phyloP scores from a whole-genome alignment of 2,797 vertebrate genomes.

The Micropoecilia bifurca region DNA sequence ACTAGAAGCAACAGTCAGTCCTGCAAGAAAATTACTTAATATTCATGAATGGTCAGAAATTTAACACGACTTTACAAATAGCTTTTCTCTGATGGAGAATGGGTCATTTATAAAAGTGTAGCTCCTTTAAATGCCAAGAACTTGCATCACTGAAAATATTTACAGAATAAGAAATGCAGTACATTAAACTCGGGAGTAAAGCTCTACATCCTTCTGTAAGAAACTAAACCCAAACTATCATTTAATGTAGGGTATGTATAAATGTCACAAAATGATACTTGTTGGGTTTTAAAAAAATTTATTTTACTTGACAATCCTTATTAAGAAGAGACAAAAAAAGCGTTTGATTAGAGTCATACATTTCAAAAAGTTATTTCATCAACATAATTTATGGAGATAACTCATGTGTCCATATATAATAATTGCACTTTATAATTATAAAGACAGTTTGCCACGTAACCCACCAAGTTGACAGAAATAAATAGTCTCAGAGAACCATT shows the following conservation, averaged over 20 bases:
- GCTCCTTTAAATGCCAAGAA: constrained; percentile 33
- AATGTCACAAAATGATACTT: constrained; percentile 22
- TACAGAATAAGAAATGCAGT: not conserved
- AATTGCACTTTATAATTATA: constrained; percentile 86
- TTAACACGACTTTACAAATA: not conserved
- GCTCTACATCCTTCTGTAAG: constrained; percentile 33
- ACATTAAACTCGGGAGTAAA: constrained; percentile 29
- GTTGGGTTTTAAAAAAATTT: constrained; percentile 76
- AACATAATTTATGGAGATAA: constrained; percentile 73
- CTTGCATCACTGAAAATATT: constrained; percentile 33
- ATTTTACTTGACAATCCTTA: constrained; percentile 84
- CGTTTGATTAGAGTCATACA: constrained; percentile 72
- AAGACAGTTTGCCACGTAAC: constrained; percentile 72
- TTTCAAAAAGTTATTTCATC: constrained; percentile 77
- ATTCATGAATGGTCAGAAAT: not conserved
- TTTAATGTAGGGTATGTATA: constrained; percentile 26
- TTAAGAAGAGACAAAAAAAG: constrained; percentile 62
- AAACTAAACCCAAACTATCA: constrained; percentile 38
- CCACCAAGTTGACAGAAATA: constrained; percentile 73
- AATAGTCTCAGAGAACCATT: constrained; percentile 70
- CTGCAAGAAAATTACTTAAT: not conserved
- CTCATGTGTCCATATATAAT: constrained; percentile 78
- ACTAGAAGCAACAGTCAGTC: not conserved
- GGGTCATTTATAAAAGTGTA: constrained; percentile 15
- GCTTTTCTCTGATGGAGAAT: not conserved